Evolutionary conservation across 2,797 vertebrate genomes (phyloP).

Genomic region (Astyanax mexicanus): DNA sequence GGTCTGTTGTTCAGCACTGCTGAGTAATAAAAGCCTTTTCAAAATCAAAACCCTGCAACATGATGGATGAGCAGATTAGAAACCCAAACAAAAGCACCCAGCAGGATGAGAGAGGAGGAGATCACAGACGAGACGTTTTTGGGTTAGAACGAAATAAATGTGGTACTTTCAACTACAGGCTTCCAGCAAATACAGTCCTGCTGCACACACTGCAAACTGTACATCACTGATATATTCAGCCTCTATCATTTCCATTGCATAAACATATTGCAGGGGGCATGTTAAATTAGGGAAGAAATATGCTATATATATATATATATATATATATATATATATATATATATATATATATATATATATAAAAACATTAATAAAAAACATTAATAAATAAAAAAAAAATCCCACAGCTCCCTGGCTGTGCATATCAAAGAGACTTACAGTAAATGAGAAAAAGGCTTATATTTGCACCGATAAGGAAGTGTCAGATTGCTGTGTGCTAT

Average conservation of each 20-base stretch:
- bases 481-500: too few species aligned
- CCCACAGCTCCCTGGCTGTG: too few species aligned
- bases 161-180: conserved; percentile 9
- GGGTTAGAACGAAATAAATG: conserved; percentile 26
- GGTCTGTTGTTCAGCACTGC: neutral
- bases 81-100: conserved; percentile 18
- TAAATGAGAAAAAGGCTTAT: too few species aligned
- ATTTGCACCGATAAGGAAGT: too few species aligned
- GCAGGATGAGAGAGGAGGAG: neutral
- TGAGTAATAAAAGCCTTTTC: neutral
- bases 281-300: too few species aligned
- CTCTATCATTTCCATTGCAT: neutral
- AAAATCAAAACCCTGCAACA: neutral
- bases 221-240: neutral
- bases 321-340: too few species aligned
- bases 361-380: too few species aligned
- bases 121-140: conserved; percentile 23
- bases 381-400: too few species aligned
- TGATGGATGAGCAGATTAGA: conserved; percentile 19
- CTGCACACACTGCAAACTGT: neutral
- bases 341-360: too few species aligned
- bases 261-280: too few species aligned
- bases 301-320: too few species aligned
- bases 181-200: neutral
- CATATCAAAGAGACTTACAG: too few species aligned